Conservation (phyloP, 1,140 invertebrate species). For the Frieseomelitta varia region DNA sequence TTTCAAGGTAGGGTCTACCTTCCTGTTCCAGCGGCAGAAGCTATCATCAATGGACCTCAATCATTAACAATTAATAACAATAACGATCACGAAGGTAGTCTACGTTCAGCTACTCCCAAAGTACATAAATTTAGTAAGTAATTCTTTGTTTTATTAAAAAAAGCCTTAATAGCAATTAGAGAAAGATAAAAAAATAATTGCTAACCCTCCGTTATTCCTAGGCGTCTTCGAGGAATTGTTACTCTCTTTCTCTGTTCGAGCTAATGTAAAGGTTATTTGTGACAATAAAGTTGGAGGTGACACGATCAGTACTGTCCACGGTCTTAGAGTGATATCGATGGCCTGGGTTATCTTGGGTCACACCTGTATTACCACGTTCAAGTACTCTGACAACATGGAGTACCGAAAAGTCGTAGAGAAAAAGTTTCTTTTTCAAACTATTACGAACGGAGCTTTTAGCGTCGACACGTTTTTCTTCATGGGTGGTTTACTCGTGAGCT, state of each 20-base stretch:
- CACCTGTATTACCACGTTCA: conserved; percentile 92
- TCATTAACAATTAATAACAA: conserved; percentile 81
- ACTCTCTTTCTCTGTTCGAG: conserved; percentile 90
- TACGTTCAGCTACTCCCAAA: conserved; percentile 75
- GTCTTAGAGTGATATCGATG: conserved; percentile 93
- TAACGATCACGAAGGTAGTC: conserved; percentile 84
- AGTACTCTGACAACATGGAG: conserved; percentile 93
- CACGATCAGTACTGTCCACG: conserved; percentile 91
- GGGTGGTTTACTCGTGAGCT: conserved; percentile 91
- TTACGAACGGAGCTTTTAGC: conserved; percentile 93
- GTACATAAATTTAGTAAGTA: conserved; percentile 76
- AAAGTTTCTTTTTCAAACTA: conserved; percentile 91
- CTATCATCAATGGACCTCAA: conserved; percentile 59
- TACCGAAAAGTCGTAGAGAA: conserved; percentile 90
- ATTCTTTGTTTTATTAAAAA: background rate
- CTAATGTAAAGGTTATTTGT: conserved; percentile 90
- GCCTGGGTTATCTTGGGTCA: conserved; percentile 96
- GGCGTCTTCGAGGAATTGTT: conserved; percentile 87
- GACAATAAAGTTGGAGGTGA: conserved; percentile 90
- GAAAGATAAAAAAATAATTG: background rate
- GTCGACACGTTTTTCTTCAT: conserved; percentile 97
- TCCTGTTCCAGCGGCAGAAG: conserved; percentile 78
- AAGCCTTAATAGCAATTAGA: rapidly evolving
- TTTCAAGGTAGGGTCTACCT: conserved; percentile 77
- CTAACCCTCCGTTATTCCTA: conserved; percentile 59